Evolutionary conservation across 2,113 vertebrate species (phyloP), one percentile per base, ranked within the genome.

Genomic region (Romanogobio albipinnatus): DNA sequence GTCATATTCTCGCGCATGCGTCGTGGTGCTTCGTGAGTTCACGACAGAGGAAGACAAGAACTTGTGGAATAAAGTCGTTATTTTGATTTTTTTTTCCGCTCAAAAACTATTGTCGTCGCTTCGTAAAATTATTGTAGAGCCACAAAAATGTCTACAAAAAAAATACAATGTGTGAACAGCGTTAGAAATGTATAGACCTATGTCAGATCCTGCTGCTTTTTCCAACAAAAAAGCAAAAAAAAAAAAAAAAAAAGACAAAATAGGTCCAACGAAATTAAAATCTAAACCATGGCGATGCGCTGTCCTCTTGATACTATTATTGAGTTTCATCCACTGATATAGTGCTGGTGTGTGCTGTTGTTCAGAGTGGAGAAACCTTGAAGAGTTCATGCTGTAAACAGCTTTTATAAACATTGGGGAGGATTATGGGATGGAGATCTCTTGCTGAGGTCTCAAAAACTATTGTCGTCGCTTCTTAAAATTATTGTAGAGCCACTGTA

Each of bases 301-400:
- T 73, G 22, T 61, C 81, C 75, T 88, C 83, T 51, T 62, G 76
- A 84, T 90, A 88, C 89, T 74, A 13, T 47, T 10, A 61, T 9
- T 76, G 86, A n/a, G 13, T 58, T 75, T 45, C 33, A 62, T 81
- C 87, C 82, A 62, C 84, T 58, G 49, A 86, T 84, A 85, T 64
- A 68, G 70, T 89, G 93, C 93, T 93, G 92, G 93, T 93, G 90
- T 90, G 87, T 91, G 90, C 87, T 87, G 81, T 86, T 64, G 58
- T 76, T 61, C 33, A 3, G 82, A 82, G 81, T 53, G 83, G 45
- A 73, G 86, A 88, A 81, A 86, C 86, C 81, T 89, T 88, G 92
- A 68, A 76, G 88, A 90, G 90, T 93, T 85, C 87, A 59, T 80
- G 88, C 90, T 94, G 93, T 95, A 94, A 95, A 95, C 93, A 85